phyloP scores from a whole-genome alignment of 2,113 vertebrate genomes.

The Physeter macrocephalus region DNA sequence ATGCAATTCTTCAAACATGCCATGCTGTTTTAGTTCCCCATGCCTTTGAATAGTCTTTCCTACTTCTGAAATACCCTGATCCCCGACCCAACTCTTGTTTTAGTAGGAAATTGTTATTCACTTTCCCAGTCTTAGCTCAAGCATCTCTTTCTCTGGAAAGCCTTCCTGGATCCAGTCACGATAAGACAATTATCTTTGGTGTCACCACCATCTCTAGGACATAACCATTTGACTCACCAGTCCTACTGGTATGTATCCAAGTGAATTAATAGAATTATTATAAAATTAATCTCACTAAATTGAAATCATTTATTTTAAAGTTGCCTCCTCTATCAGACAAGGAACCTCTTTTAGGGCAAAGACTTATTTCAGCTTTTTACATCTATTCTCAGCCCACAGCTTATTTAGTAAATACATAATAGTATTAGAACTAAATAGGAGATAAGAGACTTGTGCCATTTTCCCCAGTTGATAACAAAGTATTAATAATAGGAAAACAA shows the following conservation, averaged over 20 bases:
- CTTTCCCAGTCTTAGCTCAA: not conserved
- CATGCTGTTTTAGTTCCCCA: not conserved
- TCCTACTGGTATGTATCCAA: not conserved
- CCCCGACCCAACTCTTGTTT: not conserved
- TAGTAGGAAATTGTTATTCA: not conserved
- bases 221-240: not conserved
- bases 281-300: not conserved
- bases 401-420: not conserved
- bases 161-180: not conserved
- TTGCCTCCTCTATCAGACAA: not conserved
- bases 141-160: not conserved
- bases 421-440: not conserved
- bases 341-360: not conserved
- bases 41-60: not conserved
- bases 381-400: not conserved
- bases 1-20: not conserved
- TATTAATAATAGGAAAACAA: not conserved
- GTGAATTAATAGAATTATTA: not conserved
- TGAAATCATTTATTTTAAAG: constrained; percentile 2
- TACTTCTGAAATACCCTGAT: not conserved
- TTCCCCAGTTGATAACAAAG: not conserved
- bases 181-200: not conserved
- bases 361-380: not conserved
- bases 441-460: not conserved
- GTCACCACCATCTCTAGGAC: not conserved